Percentiles rank a stretch among this genome's conserved stretches.
These are phyloP conservation scores for Stramonita haemastoma DNA, from an alignment of 2,888 invertebrate genomes.

Conservation along the genomic window DNA sequence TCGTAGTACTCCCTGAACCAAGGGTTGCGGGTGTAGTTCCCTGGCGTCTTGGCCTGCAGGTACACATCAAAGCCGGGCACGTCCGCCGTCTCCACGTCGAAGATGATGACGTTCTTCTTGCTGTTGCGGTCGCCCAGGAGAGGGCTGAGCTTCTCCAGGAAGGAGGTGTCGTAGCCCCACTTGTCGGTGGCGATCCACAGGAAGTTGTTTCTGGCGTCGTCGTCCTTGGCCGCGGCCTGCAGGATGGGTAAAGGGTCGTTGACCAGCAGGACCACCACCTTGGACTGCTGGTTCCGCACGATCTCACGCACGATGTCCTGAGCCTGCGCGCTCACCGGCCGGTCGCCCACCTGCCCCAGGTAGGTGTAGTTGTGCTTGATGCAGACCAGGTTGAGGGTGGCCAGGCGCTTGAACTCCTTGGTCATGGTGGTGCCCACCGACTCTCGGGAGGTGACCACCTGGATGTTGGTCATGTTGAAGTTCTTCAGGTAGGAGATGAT, in stretches of 20 bases:
- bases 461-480: conserved; percentile 76
- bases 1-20: conserved; percentile 79
- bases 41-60: conserved; percentile 67
- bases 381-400: conserved; percentile 69
- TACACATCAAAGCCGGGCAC: conserved; percentile 69
- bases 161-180: conserved; percentile 65
- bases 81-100: conserved; percentile 74
- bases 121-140: conserved; percentile 43
- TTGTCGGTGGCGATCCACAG: conserved; percentile 72
- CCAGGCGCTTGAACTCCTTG: conserved; percentile 69
- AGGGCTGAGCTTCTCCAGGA: conserved; percentile 48
- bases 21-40: conserved; percentile 72
- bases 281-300: conserved; percentile 42
- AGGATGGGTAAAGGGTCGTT: conserved; percentile 65
- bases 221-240: conserved; percentile 52
- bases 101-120: conserved; percentile 60
- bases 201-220: conserved; percentile 50
- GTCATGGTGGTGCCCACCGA: conserved; percentile 64
- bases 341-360: conserved; percentile 59
- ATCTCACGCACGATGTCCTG: conserved; percentile 52
- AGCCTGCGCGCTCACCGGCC: conserved; percentile 55
- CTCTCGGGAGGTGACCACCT: conserved; percentile 71
- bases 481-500: conserved; percentile 76
- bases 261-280: conserved; percentile 67
- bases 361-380: conserved; percentile 64